These are phyloP conservation scores for Harlomillsia oculata DNA, from an alignment of 1,140 invertebrate species.

Conservation along the genomic window DNA sequence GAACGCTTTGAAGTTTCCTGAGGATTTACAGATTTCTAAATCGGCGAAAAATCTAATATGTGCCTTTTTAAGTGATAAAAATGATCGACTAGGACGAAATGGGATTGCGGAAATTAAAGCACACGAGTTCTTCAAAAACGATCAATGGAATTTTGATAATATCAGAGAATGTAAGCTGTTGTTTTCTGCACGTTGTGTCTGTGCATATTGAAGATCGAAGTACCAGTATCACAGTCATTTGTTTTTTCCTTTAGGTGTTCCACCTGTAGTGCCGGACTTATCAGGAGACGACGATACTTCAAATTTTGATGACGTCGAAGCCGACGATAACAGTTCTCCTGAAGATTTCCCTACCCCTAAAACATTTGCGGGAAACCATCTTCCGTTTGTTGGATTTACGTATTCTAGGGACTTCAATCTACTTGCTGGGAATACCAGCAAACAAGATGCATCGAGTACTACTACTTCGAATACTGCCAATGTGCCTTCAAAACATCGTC, in stretches of 20 bases:
- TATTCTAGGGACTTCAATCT: slow-evolving; percentile 83
- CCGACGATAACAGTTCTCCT: slow-evolving; percentile 73
- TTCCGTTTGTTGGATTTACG: slow-evolving; percentile 98
- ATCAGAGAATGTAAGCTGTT: slow-evolving; percentile 65
- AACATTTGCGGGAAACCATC: slow-evolving; percentile 94
- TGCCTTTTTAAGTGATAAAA: slow-evolving; percentile 83
- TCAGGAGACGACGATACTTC: slow-evolving; percentile 92
- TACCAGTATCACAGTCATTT: slow-evolving; percentile 2
- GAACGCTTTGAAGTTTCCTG: slow-evolving; percentile 88
- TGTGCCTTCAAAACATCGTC: too few relatives aligned
- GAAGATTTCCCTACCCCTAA: slow-evolving; percentile 91
- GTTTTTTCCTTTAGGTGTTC: slow-evolving; percentile 52
- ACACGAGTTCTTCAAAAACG: slow-evolving; percentile 92
- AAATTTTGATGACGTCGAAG: slow-evolving; percentile 97
- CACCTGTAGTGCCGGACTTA: slow-evolving; percentile 92
- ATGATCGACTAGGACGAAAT: slow-evolving; percentile 80
- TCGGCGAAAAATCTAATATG: slow-evolving; percentile 83
- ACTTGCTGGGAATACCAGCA: too few relatives aligned
- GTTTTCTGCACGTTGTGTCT: too few relatives aligned
- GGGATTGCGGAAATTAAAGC: slow-evolving; percentile 90
- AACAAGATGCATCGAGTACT: too few relatives aligned
- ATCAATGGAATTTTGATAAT: slow-evolving; percentile 96
- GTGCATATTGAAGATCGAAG: not conserved
- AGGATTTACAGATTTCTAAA: slow-evolving; percentile 83
- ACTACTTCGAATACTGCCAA: too few relatives aligned